Base-by-base conservation (phyloP, 2,797 vertebrate species). In the Epinephelus awoara region DNA sequence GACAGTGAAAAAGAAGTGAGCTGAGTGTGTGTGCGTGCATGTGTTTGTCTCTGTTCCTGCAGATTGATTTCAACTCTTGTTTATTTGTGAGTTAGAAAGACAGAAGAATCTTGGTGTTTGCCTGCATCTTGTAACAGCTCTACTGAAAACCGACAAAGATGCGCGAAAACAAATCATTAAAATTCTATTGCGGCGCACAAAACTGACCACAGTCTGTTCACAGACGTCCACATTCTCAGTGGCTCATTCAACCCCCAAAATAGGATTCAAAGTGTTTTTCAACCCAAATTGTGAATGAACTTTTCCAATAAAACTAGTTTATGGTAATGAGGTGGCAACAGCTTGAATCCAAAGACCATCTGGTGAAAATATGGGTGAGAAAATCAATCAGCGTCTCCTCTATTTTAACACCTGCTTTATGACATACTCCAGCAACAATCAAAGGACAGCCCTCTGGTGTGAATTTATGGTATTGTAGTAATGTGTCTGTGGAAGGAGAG, bases 331-430 rank as follows among this genome's bases (percentile, higher is more conserved):
- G 56, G 58, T 25, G 56, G 59, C 56, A 76, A 51, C 82, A 58
- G 79, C 79, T 82, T 46, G 40, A 74, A 72, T 79, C 71, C 15
- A 5, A 49, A n/a, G 68, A 79, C 79, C 75, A 83, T 82, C 77
- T 82, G 85, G 44, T 70, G 66, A 51, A 74, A 81, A 54, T 62
- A 29, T 38, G 50, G 64, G 64, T 59, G 46, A 77, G 64, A 62
- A 74, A 88, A 64, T 55, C 78, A 64, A 58, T 61, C 72, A 61
- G 63, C 21, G n/a, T 63, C 50, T 59, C 15, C 11, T 77, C 19
- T 51, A 12, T 51, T 13, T 67, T 62, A 57, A 58, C 44, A 50
- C 64, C 21, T 40, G 25, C 58, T 63, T 64, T 23, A 62, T 44
- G 42, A n/a, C 21, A 49, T 14, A 18, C n/a, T 40, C 17, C 21